Percentiles rank a stretch among this genome's conserved stretches.
phyloP scores from a whole-genome alignment of 1,140 invertebrate genomes.

The Drosophila nebulosa region DNA sequence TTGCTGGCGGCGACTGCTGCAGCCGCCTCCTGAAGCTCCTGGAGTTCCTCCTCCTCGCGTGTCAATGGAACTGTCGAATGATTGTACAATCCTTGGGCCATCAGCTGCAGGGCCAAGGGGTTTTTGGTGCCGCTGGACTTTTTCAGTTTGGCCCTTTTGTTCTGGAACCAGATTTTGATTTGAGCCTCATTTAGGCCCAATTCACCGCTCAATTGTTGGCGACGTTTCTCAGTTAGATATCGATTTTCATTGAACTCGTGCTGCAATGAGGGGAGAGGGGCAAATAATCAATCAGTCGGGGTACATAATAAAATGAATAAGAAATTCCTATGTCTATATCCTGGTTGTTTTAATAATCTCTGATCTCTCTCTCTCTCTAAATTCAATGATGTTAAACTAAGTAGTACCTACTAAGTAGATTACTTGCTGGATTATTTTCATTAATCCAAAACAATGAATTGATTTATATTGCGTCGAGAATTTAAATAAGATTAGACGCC shows the following conservation, averaged over 20 bases:
- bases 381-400: no score
- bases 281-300: not conserved
- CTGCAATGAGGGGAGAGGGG: slow-evolving; percentile 33
- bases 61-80: slow-evolving; percentile 90
- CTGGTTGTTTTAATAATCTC: no score
- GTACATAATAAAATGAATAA: no score
- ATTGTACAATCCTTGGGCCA: slow-evolving; percentile 95
- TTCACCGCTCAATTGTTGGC: slow-evolving; percentile 92
- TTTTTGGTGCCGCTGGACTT: slow-evolving; percentile 92
- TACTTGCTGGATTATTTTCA: no score
- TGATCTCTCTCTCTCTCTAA: no score
- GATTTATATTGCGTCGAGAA: no score
- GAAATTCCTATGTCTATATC: no score
- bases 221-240: slow-evolving; percentile 94
- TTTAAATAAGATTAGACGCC: no score
- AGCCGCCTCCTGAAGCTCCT: slow-evolving; percentile 74
- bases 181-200: slow-evolving; percentile 95
- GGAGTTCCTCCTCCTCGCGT: slow-evolving; percentile 87
- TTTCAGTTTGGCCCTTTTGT: slow-evolving; percentile 97
- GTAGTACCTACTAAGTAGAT: no score
- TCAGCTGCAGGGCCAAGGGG: slow-evolving; percentile 92
- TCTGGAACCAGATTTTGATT: slow-evolving; percentile 98
- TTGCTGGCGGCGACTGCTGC: slow-evolving; percentile 31
- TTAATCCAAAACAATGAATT: no score
- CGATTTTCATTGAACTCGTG: slow-evolving; percentile 94